Evolutionary conservation across 1,140 invertebrate genomes (phyloP).

Genomic region (Atta colombica): DNA sequence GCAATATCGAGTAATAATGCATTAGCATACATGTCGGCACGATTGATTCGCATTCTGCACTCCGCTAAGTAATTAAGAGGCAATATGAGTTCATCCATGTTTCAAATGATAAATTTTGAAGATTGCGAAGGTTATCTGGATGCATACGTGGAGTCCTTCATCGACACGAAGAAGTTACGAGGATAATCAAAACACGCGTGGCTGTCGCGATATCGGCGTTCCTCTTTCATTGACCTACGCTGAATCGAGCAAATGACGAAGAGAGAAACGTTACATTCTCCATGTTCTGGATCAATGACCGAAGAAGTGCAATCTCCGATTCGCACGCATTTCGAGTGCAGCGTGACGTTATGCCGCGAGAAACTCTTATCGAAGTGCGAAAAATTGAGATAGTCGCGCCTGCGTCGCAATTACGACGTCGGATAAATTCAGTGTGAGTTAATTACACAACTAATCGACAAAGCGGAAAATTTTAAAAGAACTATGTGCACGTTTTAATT

Average conservation of each 20-base stretch:
- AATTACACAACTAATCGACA: slow-evolving; percentile 36
- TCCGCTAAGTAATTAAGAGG: neutral
- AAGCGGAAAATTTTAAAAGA: slow-evolving; percentile 36
- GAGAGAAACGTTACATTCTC: slow-evolving; percentile 57
- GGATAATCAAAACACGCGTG: slow-evolving; percentile 35
- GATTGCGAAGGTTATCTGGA: slow-evolving; percentile 61
- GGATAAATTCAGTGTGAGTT: slow-evolving; percentile 7
- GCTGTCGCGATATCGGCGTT: slow-evolving; percentile 37
- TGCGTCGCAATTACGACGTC: slow-evolving; percentile 9
- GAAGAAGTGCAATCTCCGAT: slow-evolving; percentile 46
- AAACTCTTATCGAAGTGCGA: slow-evolving; percentile 25
- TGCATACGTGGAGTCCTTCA: slow-evolving; percentile 43
- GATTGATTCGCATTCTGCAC: slow-evolving; percentile 16
- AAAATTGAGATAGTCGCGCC: slow-evolving; percentile 25
- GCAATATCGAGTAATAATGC: neutral
- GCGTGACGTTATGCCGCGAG: slow-evolving; percentile 1
- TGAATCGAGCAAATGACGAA: slow-evolving; percentile 38
- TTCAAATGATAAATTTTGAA: slow-evolving; percentile 7
- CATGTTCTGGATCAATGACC: slow-evolving; percentile 61
- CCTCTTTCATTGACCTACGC: slow-evolving; percentile 42
- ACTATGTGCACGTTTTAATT: neutral
- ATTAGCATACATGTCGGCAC: slow-evolving; percentile 8
- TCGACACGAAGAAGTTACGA: neutral
- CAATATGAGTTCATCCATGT: slow-evolving; percentile 4
- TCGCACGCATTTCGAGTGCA: slow-evolving; percentile 32